Percentiles rank a stretch among this genome's conserved stretches.
Conservation (phyloP, 2,888 invertebrate species). For the Acleris literana region DNA sequence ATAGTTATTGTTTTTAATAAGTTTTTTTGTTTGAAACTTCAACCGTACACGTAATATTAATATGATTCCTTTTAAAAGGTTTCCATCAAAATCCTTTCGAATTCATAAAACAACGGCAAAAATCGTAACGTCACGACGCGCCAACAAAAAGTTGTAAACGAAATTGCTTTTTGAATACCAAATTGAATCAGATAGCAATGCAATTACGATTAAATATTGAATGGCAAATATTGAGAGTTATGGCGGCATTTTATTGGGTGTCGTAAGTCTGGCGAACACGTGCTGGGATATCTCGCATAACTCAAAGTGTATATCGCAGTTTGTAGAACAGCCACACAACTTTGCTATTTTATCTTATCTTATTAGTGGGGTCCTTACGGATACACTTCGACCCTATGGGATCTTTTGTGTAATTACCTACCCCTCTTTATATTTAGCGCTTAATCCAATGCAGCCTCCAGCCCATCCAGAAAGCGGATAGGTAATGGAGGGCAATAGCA, state of each 20-base stretch:
- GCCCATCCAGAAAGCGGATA: no score
- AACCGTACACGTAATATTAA: no score
- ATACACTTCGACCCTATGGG: no score
- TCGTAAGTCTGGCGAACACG: constrained; percentile 5
- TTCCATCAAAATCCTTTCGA: neutral
- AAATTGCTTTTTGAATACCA: neutral
- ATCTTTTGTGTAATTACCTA: no score
- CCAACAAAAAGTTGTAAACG: neutral
- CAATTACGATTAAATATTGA: neutral
- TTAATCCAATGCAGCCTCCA: no score
- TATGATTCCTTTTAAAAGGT: no score
- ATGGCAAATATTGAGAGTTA: neutral
- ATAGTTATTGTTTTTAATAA: no score
- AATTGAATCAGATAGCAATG: neutral
- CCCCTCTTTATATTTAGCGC: no score
- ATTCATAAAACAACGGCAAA: neutral
- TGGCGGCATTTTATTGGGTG: neutral
- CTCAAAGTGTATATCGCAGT: constrained; percentile 5
- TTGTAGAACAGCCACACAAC: constrained; percentile 1
- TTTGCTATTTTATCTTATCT: no score
- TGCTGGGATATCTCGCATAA: constrained; percentile 17
- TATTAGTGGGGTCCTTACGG: no score
- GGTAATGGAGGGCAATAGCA: no score
- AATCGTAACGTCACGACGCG: neutral
- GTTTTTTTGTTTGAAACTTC: no score